Evolutionary conservation across 1,140 invertebrate species (phyloP), one percentile per base, ranked within the genome.

Genomic region (Harpegnathos saltator): DNA sequence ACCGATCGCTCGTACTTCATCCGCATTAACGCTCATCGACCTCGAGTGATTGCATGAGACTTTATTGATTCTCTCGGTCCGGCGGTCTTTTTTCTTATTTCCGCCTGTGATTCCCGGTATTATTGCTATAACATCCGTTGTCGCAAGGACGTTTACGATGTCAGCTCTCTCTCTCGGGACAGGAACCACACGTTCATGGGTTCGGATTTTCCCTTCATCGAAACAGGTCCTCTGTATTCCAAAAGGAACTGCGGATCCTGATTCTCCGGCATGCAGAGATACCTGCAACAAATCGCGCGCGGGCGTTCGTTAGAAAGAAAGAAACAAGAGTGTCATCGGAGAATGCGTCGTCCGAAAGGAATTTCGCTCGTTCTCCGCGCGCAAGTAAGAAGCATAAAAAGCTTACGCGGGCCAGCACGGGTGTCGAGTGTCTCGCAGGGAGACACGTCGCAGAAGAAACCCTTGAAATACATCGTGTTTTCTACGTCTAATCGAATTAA

Each of bases 181-280:
- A 99, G 94, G 94, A 99, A 98, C 97, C 98, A 99, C 15, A 98
- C 98, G 89, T 98, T 96, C 98, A 99, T 99, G 2, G 98, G 98
- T 84, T 98, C 97, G 1, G 97, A 97, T 94, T 98, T 98, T 44
- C 98, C 98, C 94, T 99, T 99, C 98, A 99, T 99, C n/a, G 93
- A 93, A 1, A 99, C 96, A 52, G 97, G 97, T 7, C 98, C 98
- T 82, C 98, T 96, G 91, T 98, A 97, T 26, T 97, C 97, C 88
- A 99, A 96, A 75, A 97, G 94, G 92, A 99, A 99, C 83, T 97
- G 96, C 3, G 97, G 96, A 92, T 99, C 98, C 88, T 95, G 96
- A 94, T 99, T 99, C 88, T 98, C 97, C 22, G 97, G 96, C 88
- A 96, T 94, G 91, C 96, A 97, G 1, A 99, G 95, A 87, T 97